Evolutionary conservation across 2,888 invertebrate genomes (phyloP).

Genomic region (Phragmatobia fuliginosa): DNA sequence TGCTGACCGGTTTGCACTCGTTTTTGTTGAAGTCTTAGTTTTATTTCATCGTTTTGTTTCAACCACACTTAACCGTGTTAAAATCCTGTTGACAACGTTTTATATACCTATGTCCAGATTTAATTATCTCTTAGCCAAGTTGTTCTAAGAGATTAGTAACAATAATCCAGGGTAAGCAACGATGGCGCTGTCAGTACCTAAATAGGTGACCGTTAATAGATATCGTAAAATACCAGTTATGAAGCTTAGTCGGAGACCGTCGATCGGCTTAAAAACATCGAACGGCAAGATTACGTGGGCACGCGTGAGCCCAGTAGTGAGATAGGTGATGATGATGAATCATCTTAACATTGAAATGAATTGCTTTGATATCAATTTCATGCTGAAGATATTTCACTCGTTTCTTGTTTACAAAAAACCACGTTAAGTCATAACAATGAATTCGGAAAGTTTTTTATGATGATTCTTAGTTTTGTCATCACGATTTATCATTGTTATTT

Average conservation of each 20-base stretch:
- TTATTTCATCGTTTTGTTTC: slow-evolving; percentile 36
- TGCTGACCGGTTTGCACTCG: slow-evolving; percentile 41
- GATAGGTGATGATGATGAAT: too few species aligned
- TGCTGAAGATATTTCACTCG: neutral
- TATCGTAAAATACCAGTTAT: too few species aligned
- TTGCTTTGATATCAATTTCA: neutral
- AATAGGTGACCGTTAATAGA: too few species aligned
- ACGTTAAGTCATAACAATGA: neutral
- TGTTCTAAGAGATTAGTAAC: too few species aligned
- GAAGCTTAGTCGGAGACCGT: too few species aligned
- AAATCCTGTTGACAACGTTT: slow-evolving; percentile 49
- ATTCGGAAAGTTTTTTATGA: neutral
- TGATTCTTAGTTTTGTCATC: slow-evolving; percentile 9
- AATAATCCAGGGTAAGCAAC: too few species aligned
- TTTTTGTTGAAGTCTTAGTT: slow-evolving; percentile 42
- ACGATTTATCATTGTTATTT: slow-evolving; percentile 42
- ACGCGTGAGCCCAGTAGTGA: too few species aligned
- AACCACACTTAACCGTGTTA: slow-evolving; percentile 38
- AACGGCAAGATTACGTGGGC: too few species aligned
- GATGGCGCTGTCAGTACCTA: too few species aligned
- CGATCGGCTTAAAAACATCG: too few species aligned
- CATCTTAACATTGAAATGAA: slow-evolving; percentile 21
- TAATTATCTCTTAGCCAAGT: too few species aligned
- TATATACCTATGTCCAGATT: slow-evolving; percentile 44
- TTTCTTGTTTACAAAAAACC: neutral